phyloP scores from a whole-genome alignment of 2,888 invertebrate species.

The Drosophila eohydei region DNA sequence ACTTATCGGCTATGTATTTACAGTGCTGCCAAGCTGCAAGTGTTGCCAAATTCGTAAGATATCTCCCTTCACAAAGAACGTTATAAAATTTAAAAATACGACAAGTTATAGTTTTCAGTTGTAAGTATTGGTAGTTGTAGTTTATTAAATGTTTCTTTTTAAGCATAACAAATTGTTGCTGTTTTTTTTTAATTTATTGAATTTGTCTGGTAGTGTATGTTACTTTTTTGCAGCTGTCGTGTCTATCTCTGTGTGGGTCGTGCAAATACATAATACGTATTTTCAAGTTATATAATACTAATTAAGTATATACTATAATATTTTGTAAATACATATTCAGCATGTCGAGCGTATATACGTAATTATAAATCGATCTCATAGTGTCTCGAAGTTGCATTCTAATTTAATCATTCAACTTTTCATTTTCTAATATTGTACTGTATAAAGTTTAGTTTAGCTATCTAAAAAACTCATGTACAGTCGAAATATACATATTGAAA shows the following conservation, averaged over 20 bases:
- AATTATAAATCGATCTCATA: slow-evolving; percentile 54
- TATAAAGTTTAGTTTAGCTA: slow-evolving; percentile 78
- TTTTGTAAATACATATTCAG: slow-evolving; percentile 70
- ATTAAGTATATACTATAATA: slow-evolving; percentile 35
- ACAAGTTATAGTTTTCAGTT: background rate
- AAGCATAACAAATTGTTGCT: slow-evolving; percentile 61
- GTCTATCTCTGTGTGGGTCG: slow-evolving; percentile 52
- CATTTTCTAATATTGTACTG: slow-evolving; percentile 72
- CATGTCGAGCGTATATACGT: slow-evolving; percentile 70
- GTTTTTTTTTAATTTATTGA: slow-evolving; percentile 48
- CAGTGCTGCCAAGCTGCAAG: slow-evolving; percentile 1
- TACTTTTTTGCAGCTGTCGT: slow-evolving; percentile 52
- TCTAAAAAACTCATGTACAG: slow-evolving; percentile 79
- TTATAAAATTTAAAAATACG: background rate
- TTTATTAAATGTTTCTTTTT: slow-evolving; percentile 63
- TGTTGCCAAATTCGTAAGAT: background rate
- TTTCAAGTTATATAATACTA: slow-evolving; percentile 40
- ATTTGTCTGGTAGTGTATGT: slow-evolving; percentile 65
- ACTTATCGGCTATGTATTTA: background rate
- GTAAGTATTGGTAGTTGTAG: slow-evolving; percentile 47
- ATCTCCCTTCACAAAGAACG: background rate
- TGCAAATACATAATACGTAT: slow-evolving; percentile 70
- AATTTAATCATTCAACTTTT: slow-evolving; percentile 37
- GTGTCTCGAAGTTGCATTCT: slow-evolving; percentile 42
- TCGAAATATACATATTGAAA: slow-evolving; percentile 66